Conservation (phyloP, 1,140 invertebrate species). For the Mactra quadrangularis region DNA sequence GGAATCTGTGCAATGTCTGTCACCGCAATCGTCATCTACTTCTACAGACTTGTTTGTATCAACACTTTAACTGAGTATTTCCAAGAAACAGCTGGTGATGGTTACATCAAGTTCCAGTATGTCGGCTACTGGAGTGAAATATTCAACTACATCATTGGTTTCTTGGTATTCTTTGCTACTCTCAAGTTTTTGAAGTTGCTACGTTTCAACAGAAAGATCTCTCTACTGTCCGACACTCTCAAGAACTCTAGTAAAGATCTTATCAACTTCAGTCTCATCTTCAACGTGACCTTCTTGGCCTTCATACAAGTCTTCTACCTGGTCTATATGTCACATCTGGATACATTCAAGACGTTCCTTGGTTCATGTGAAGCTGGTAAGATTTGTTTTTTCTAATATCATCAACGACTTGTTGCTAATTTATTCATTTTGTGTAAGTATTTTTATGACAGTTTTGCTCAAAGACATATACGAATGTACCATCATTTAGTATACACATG, state of each 20-base stretch:
- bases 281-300: constrained; percentile 82
- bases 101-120: constrained; percentile 85
- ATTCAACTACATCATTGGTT: constrained; percentile 84
- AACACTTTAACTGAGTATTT: constrained; percentile 82
- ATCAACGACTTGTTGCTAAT: no score
- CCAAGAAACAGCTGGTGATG: constrained; percentile 84
- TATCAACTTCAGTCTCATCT: constrained; percentile 83
- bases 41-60: constrained; percentile 81
- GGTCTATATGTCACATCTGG: constrained; percentile 83
- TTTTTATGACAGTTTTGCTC: no score
- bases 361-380: constrained; percentile 83
- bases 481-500: no score
- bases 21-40: constrained; percentile 82
- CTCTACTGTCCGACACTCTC: constrained; percentile 82
- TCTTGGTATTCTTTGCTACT: constrained; percentile 85
- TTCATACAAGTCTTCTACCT: constrained; percentile 85
- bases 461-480: no score
- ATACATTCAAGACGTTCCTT: constrained; percentile 85
- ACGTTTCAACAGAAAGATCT: constrained; percentile 85
- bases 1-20: constrained; percentile 83
- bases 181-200: constrained; percentile 86
- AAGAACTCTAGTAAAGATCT: constrained; percentile 78
- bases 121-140: constrained; percentile 84
- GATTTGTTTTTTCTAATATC: no score
- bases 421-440: no score